Evolutionary conservation across 2,113 vertebrate species (phyloP).

Genomic region (Ptyas mucosa): DNA sequence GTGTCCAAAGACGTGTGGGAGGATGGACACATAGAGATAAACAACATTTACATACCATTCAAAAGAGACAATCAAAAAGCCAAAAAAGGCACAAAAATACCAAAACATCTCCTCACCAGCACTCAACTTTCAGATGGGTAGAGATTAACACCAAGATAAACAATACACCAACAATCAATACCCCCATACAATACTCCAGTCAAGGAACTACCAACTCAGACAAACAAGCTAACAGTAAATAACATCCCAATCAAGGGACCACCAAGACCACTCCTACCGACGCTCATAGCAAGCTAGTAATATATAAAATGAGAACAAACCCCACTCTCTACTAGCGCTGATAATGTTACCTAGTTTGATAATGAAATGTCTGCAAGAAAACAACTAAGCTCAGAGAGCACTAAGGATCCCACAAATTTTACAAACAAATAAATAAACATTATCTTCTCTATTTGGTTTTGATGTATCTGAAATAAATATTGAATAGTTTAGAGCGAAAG

Average conservation of each 20-base stretch:
- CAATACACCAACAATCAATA: not conserved
- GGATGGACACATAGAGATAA: too few species aligned
- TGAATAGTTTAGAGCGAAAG: not conserved
- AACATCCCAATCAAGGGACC: too few species aligned
- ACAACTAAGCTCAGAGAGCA: not conserved
- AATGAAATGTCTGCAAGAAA: not conserved
- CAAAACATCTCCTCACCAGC: not conserved
- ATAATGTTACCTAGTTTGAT: not conserved
- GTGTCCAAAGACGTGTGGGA: too few species aligned
- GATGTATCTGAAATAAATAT: not conserved
- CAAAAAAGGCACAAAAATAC: too few species aligned
- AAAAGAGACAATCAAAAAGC: too few species aligned
- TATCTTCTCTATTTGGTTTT: not conserved
- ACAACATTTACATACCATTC: too few species aligned
- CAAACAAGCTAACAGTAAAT: too few species aligned
- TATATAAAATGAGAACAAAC: too few species aligned
- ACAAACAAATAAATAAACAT: not conserved
- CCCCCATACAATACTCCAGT: too few species aligned
- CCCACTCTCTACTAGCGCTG: not conserved
- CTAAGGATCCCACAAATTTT: not conserved
- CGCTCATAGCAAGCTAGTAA: too few species aligned
- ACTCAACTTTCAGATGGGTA: not conserved
- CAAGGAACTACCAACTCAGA: too few species aligned
- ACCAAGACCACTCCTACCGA: too few species aligned
- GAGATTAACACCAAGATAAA: not conserved